Evolutionary conservation across 2,888 invertebrate species (phyloP).

Genomic region (Apamea sordens): DNA sequence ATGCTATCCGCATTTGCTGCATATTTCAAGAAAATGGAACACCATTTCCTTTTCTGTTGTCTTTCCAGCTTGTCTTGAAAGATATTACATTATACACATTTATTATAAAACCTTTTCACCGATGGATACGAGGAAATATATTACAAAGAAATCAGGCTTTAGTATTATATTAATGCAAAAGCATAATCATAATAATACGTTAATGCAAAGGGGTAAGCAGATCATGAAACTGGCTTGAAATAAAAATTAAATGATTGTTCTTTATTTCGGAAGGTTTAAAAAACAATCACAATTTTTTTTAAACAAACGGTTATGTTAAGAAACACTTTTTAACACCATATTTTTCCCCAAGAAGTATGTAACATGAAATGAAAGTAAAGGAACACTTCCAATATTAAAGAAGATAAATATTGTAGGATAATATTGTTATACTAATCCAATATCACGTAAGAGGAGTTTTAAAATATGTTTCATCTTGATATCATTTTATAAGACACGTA

Average conservation of each 20-base stretch:
- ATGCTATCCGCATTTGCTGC: conserved; percentile 29
- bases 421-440: neutral
- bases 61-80: conserved; percentile 23
- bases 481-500: conserved; percentile 33
- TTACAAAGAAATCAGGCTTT: neutral
- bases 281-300: neutral
- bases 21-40: conserved; percentile 43
- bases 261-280: neutral
- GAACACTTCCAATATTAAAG: neutral
- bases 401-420: neutral
- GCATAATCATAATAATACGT: too few species aligned
- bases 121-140: neutral
- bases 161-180: neutral
- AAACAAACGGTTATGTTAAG: too few species aligned
- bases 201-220: neutral
- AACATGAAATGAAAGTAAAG: neutral
- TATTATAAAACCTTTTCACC: conserved; percentile 18
- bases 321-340: neutral
- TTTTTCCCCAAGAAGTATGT: neutral
- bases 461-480: conserved; percentile 28
- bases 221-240: neutral
- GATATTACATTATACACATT: conserved; percentile 28
- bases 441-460: neutral
- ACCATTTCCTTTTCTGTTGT: conserved; percentile 38
- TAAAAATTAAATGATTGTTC: neutral